Percentiles rank a stretch among this genome's conserved stretches.
phyloP scores from a whole-genome alignment of 1,140 invertebrate species.

The Drosophila obscura region DNA sequence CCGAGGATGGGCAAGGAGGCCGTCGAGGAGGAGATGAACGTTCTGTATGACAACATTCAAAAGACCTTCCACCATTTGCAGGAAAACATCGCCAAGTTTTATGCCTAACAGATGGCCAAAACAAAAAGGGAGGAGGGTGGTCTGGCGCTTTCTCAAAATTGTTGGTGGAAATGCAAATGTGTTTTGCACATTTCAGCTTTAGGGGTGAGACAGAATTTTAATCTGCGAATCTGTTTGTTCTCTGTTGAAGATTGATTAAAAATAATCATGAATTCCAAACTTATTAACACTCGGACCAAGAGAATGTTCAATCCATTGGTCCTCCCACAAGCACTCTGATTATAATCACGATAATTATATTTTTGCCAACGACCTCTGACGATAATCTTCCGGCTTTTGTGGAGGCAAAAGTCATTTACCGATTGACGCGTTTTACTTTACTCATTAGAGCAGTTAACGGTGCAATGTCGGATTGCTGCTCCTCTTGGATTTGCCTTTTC shows the following conservation, averaged over 20 bases:
- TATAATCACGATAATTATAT: slow-evolving; percentile 21
- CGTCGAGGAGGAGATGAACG: slow-evolving; percentile 11
- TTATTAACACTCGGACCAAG: no score
- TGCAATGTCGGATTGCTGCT: neutral
- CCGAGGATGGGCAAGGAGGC: slow-evolving; percentile 30
- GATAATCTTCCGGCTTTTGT: slow-evolving; percentile 14
- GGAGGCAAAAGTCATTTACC: slow-evolving; percentile 32
- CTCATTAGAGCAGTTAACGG: slow-evolving; percentile 29
- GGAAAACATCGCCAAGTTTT: neutral
- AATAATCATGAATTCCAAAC: no score
- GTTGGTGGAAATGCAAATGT: no score
- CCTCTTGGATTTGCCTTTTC: neutral
- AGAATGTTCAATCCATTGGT: no score
- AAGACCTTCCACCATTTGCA: slow-evolving; percentile 10
- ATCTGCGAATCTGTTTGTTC: no score
- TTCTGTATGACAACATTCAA: slow-evolving; percentile 8
- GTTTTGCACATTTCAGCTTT: no score
- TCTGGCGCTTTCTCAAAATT: no score
- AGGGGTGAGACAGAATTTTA: no score
- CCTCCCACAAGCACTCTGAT: slow-evolving; percentile 3
- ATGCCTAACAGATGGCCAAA: no score
- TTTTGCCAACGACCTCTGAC: slow-evolving; percentile 11
- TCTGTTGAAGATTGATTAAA: no score
- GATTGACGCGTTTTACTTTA: slow-evolving; percentile 21
- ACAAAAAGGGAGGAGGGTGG: no score